Evolutionary conservation across 2,888 invertebrate species (phyloP).

Genomic region (Dioctria linearis): DNA sequence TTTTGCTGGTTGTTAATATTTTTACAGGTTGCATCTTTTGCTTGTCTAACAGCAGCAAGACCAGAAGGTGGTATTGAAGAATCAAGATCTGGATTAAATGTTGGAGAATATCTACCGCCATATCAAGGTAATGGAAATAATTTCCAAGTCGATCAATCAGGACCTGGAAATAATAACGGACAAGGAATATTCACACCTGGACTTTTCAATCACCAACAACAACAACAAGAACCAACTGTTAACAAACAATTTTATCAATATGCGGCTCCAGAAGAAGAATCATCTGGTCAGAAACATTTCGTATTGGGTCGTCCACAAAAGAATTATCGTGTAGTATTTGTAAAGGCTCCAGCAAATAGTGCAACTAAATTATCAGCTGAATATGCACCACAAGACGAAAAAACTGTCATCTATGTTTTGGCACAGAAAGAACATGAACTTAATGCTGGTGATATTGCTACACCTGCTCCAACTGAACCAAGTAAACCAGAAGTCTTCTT

Average conservation of each 20-base stretch:
- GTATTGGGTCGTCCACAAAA: constrained; percentile 68
- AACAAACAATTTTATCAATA: constrained; percentile 69
- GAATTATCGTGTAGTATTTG: constrained; percentile 70
- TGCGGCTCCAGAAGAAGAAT: constrained; percentile 68
- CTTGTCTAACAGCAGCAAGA: no score
- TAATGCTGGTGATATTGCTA: constrained; percentile 51
- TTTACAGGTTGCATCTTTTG: no score
- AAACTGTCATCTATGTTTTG: constrained; percentile 59
- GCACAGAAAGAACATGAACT: constrained; percentile 56
- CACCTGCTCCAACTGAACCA: constrained; percentile 56
- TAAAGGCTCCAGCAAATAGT: constrained; percentile 66
- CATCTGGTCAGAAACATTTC: constrained; percentile 34
- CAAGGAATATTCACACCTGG: no score
- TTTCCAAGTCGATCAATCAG: no score
- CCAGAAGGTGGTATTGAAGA: no score
- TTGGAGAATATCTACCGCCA: no score
- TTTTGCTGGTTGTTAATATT: no score
- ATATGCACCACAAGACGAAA: constrained; percentile 57
- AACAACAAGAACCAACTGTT: no score
- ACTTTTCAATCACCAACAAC: no score
- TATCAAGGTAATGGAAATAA: no score
- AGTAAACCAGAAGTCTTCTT: constrained; percentile 58
- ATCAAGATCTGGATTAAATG: no score
- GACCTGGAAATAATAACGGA: no score
- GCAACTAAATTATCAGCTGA: constrained; percentile 45